Evolutionary conservation across 2,888 invertebrate genomes (phyloP).

Genomic region (Epinotia ramella): DNA sequence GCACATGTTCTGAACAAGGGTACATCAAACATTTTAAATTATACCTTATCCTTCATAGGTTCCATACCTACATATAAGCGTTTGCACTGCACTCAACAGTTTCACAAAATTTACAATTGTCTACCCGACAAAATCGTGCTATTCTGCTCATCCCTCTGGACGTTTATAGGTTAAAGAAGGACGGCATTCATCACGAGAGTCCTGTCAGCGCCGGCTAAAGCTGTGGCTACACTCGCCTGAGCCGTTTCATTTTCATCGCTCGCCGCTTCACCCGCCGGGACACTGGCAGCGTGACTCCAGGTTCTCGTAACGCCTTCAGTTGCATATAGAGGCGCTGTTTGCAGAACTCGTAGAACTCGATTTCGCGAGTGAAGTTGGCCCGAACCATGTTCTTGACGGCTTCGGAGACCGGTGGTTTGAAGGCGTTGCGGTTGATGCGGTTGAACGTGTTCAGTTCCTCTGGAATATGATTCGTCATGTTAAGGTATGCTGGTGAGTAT

Average conservation of each 20-base stretch:
- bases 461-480: conserved; percentile 67
- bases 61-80: conserved; percentile 14
- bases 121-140: neutral
- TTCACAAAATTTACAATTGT: conserved; percentile 18
- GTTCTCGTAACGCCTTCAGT: conserved; percentile 88
- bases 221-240: conserved; percentile 50
- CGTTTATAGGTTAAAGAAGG: neutral
- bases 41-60: neutral
- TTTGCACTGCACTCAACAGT: conserved; percentile 15
- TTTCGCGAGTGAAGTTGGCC: conserved; percentile 94
- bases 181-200: neutral
- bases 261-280: conserved; percentile 58
- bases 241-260: conserved; percentile 51
- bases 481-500: neutral
- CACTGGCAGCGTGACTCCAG: conserved; percentile 63
- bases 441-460: conserved; percentile 91
- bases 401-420: conserved; percentile 95
- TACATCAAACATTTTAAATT: neutral
- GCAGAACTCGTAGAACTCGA: conserved; percentile 96
- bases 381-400: conserved; percentile 94
- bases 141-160: neutral
- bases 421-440: conserved; percentile 93
- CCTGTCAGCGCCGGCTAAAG: neutral
- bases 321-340: conserved; percentile 93
- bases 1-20: neutral